phyloP scores from a whole-genome alignment of 1,140 invertebrate genomes.

The Sesamia nonagrioides region DNA sequence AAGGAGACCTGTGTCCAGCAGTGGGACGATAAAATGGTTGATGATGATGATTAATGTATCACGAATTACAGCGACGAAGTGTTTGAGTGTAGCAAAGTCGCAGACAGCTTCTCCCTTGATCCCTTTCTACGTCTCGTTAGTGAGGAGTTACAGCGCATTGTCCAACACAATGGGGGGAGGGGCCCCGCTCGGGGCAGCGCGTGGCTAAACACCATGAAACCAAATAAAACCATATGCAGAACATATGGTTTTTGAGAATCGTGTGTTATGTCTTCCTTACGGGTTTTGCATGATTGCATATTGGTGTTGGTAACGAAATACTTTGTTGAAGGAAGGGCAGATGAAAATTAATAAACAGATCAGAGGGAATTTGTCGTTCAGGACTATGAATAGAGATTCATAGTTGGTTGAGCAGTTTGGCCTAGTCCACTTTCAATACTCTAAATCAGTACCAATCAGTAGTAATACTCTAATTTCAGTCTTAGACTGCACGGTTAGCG shows the following conservation, averaged over 20 bases:
- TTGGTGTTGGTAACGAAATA: neutral
- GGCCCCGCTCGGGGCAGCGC: slow-evolving; percentile 65
- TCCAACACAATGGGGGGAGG: slow-evolving; percentile 82
- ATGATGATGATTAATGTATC: too few species aligned
- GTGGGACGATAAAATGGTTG: too few species aligned
- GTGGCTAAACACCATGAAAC: slow-evolving; percentile 67
- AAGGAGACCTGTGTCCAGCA: too few species aligned
- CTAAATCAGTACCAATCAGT: too few species aligned
- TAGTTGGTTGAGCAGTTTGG: too few species aligned
- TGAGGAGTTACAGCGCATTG: slow-evolving; percentile 82
- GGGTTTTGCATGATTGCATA: slow-evolving; percentile 12
- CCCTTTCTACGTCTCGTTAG: slow-evolving; percentile 73
- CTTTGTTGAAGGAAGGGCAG: neutral
- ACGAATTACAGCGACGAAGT: too few species aligned
- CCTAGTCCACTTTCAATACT: too few species aligned
- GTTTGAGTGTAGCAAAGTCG: neutral
- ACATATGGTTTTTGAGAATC: slow-evolving; percentile 33
- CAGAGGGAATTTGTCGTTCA: neutral
- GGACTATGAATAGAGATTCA: neutral
- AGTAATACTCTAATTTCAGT: too few species aligned
- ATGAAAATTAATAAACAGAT: neutral
- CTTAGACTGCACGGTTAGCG: too few species aligned
- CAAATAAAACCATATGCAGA: slow-evolving; percentile 33
- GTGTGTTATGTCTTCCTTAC: slow-evolving; percentile 44
- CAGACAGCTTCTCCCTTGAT: slow-evolving; percentile 54